Evolutionary conservation across 1,140 invertebrate species (phyloP).

Genomic region (Thaumatotibia leucotreta): DNA sequence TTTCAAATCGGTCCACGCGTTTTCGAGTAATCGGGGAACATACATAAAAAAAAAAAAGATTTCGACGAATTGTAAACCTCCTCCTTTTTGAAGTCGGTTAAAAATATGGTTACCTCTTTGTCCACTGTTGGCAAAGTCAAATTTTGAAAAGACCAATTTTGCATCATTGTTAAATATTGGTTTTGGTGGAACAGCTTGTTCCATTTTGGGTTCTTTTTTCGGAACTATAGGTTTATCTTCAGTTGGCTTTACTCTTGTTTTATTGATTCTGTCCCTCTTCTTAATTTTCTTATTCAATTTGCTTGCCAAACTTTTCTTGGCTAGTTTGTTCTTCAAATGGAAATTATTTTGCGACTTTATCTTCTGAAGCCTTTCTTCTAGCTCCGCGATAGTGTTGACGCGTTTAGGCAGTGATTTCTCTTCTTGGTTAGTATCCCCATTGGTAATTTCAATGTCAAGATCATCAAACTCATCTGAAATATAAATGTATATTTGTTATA

Average conservation of each 20-base stretch:
- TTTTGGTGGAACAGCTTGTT: conserved; percentile 75
- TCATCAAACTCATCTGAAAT: conserved; percentile 44
- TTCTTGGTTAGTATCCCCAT: conserved; percentile 27
- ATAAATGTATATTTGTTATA: conserved; percentile 8
- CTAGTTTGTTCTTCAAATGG: conserved; percentile 61
- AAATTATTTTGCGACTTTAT: conserved; percentile 61
- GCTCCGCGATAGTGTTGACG: conserved; percentile 52
- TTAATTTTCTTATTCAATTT: conserved; percentile 67
- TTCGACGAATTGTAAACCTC: no score
- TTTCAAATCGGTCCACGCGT: no score
- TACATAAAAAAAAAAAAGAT: no score
- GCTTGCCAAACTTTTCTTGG: conserved; percentile 62
- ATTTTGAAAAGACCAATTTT: conserved; percentile 90
- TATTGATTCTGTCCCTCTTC: conserved; percentile 54
- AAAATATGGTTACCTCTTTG: no score
- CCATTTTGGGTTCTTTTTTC: conserved; percentile 31
- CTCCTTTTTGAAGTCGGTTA: no score
- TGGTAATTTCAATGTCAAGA: conserved; percentile 52
- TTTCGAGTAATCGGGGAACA: no score
- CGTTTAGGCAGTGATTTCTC: conserved; percentile 38
- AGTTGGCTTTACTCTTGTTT: conserved; percentile 40
- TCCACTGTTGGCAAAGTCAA: conserved; percentile 82
- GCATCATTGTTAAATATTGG: conserved; percentile 86
- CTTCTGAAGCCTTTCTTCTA: conserved; percentile 64
- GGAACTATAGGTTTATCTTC: conserved; percentile 22